Base-by-base conservation (phyloP, 1,140 invertebrate genomes). In the Oedothorax gibbosus region DNA sequence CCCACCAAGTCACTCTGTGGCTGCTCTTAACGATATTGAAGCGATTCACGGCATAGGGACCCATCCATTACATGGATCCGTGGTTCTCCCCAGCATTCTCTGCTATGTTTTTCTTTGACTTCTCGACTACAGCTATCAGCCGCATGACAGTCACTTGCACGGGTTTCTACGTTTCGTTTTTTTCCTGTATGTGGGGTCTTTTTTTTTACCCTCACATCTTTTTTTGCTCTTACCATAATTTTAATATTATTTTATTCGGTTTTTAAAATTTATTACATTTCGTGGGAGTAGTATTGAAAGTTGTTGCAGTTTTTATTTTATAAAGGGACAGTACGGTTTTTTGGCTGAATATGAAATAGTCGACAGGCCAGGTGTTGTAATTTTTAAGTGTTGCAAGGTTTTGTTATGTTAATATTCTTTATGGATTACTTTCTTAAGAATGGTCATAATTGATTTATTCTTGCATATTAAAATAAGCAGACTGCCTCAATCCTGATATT, bases 21-120 rank as follows among this genome's bases (percentile, higher is more conserved):
- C 66, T 77, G 83, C 83, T 85, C 83, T 85, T 85, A 85, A 85
- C 83, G 83, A 85, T 85, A 85, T 85, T 85, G 83, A 62, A 85
- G 83, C 75, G 81, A 84, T 84, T 84, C 81, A 69, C 60, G 81
- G 71, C 81, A 76, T 68, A 75, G 64, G 72, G 75, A 53, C 62
- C 83, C 73, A 85, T 85, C 83, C 83, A 85, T 85, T 85, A 78
- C 68, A 77, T 49, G 83, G 64, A 18, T 85, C 64, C 75, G 35
- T 85, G 83, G 64, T 21, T 77, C 80, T 51, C 80, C 81, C 73
- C 69, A 9, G 12, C 71, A 68, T 84, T 60, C 64, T 65, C 62
- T n/a, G 77, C 77, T 65, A 49, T 79, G 75, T 82, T 82, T 82
- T 82, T 82, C 56, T 82, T 82, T 73, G 57, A 49, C 49, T 64